Evolutionary conservation across 2,113 vertebrate species (phyloP).

Genomic region (Anoura caudifer): DNA sequence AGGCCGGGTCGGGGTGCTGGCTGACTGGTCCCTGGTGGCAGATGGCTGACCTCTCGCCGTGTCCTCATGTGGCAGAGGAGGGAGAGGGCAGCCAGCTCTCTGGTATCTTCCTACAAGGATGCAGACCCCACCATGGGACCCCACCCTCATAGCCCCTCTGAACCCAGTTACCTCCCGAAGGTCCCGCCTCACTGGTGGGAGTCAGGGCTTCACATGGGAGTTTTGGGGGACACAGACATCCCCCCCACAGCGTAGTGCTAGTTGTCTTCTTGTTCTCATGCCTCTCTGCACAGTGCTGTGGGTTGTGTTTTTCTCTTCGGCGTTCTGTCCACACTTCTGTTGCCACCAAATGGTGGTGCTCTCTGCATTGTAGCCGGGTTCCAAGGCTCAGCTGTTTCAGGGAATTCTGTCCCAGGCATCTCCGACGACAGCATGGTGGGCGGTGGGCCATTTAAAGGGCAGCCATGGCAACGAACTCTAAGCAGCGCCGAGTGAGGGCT

Average conservation of each 20-base stretch:
- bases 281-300: accelerated
- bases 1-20: accelerated
- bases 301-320: accelerated
- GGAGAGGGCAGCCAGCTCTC: not conserved
- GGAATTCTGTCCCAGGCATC: accelerated
- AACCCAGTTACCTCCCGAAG: not conserved
- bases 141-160: accelerated
- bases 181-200: accelerated
- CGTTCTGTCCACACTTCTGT: accelerated
- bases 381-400: accelerated
- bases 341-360: not conserved
- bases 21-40: accelerated
- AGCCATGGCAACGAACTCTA: accelerated
- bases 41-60: not conserved
- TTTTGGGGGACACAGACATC: accelerated
- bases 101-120: not conserved
- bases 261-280: accelerated
- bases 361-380: not conserved
- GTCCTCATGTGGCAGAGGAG: not conserved
- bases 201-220: accelerated
- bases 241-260: accelerated
- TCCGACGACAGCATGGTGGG: accelerated
- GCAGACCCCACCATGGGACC: not conserved
- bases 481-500: accelerated
- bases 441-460: not conserved